Base-by-base conservation (phyloP, 2,888 invertebrate species). In the Drosophila anomalata region DNA sequence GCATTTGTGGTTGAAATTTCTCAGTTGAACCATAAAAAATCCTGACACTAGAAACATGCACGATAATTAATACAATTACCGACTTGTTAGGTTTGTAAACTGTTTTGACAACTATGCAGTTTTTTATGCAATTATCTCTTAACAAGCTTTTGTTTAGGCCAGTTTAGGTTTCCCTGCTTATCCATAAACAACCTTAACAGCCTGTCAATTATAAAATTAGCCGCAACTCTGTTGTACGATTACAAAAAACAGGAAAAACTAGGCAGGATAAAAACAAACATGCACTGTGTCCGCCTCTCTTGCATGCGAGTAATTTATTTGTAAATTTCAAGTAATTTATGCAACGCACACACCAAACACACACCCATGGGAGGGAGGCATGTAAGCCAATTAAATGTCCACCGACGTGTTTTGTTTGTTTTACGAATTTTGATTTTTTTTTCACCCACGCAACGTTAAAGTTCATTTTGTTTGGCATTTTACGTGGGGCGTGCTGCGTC, bases 301-400 rank as follows among this genome's bases (percentile, higher is more conserved):
- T 76, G 81, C 76, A 74, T 80, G 80, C 78, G 73, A 75, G 69
- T 83, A 81, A 82, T 82, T 82, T 81, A 83, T 83, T 83, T 82
- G 79, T 78, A 70, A 79, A 77, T 77, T 81, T 69, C 66, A 69
- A 68, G 57, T 65, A 81, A 82, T 78, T 77, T 79, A 79, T 78
- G 66, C 78, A 75, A 69, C 50, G 53, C 78, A 73, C 77, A 75
- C 78, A 48, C 52, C 77, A 75, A 76, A 48, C 52, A 4, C n/a
- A 24, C 11, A 51, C 59, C 73, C 65, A 42, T 6, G 17, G 67
- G 57, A 14, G 75, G 14, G 61, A n/a, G 1, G 61, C 74, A 56
- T 69, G 74, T 72, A 65, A 81, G 73, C 82, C 82, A 84, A 81
- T 84, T 84, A 81, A 82, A 77, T 78, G 79, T 71, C 73, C 73